Percentiles rank a stretch among this genome's conserved stretches.
These are phyloP conservation scores for Poeciliopsis gracilis DNA, from an alignment of 2,797 vertebrate genomes.

Conservation along the genomic window DNA sequence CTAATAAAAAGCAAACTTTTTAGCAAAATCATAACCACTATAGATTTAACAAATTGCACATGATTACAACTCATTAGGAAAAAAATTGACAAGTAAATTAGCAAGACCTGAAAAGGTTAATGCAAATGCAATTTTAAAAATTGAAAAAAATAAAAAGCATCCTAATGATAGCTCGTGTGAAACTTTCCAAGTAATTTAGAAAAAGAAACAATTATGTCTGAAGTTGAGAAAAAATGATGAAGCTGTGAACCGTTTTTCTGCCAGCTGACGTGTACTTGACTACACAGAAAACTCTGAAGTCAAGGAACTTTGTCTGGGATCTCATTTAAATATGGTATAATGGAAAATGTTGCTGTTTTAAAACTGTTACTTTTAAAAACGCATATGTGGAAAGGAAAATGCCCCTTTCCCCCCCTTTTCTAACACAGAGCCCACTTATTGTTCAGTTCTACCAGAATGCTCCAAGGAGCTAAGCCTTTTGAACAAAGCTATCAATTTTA, in stretches of 20 bases:
- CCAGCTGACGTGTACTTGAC: neutral
- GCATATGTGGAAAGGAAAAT: neutral
- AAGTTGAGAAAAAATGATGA: neutral
- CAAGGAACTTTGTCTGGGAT: neutral
- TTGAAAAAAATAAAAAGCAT: neutral
- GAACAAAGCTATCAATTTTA: slow-evolving; percentile 69
- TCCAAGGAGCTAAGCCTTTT: slow-evolving; percentile 50
- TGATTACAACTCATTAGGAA: neutral
- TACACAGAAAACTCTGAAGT: neutral
- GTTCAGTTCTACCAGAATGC: slow-evolving; percentile 42
- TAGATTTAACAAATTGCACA: neutral
- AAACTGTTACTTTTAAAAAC: neutral
- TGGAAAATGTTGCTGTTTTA: neutral
- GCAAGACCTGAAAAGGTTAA: neutral
- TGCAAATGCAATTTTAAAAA: neutral
- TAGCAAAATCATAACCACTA: neutral
- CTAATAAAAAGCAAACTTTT: neutral
- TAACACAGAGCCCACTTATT: slow-evolving; percentile 31
- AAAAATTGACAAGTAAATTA: neutral
- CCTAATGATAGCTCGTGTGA: neutral
- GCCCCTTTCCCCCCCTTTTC: neutral
- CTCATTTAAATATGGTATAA: neutral
- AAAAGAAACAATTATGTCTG: neutral
- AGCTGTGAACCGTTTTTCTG: neutral
- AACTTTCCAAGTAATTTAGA: neutral